A percentile compares a stretch with the other conserved stretches of the same genome.
Conservation (phyloP, 2,888 invertebrate species). For the Stenodera caucasica region DNA sequence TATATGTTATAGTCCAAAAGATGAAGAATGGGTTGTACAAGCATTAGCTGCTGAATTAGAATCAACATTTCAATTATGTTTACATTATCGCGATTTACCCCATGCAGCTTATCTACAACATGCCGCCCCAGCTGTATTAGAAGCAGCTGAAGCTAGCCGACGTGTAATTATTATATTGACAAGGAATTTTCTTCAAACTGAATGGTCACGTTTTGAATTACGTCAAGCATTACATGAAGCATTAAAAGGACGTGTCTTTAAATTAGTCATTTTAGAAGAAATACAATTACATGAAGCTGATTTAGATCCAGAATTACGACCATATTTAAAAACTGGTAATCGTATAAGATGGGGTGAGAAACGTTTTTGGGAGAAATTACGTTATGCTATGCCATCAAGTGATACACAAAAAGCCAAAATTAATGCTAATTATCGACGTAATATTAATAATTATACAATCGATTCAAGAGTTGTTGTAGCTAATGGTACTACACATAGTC, state of each 20-base stretch:
- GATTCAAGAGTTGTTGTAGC: slow-evolving; percentile 63
- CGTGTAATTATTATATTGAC: slow-evolving; percentile 81
- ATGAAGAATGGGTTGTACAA: slow-evolving; percentile 84
- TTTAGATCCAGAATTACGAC: slow-evolving; percentile 81
- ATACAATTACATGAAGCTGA: slow-evolving; percentile 80
- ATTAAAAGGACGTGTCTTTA: slow-evolving; percentile 79
- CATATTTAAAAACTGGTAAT: slow-evolving; percentile 77
- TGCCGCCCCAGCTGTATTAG: slow-evolving; percentile 86
- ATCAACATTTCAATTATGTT: slow-evolving; percentile 80
- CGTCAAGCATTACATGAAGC: slow-evolving; percentile 89
- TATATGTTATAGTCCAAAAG: slow-evolving; percentile 86
- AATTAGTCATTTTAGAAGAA: slow-evolving; percentile 86
- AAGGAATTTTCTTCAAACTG: slow-evolving; percentile 82
- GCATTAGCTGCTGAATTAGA: slow-evolving; percentile 81
- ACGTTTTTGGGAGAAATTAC: slow-evolving; percentile 77
- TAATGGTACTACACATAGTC: slow-evolving; percentile 61
- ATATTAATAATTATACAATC: slow-evolving; percentile 85
- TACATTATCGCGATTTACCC: slow-evolving; percentile 85
- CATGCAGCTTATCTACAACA: slow-evolving; percentile 78
- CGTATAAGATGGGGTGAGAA: slow-evolving; percentile 79
- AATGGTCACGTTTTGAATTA: slow-evolving; percentile 91
- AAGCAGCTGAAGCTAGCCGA: slow-evolving; percentile 79
- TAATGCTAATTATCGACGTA: slow-evolving; percentile 71
- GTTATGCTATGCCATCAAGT: slow-evolving; percentile 78
- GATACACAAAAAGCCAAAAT: slow-evolving; percentile 62